Evolutionary conservation across 2,797 vertebrate species (phyloP).

Genomic region (Mus caroli): DNA sequence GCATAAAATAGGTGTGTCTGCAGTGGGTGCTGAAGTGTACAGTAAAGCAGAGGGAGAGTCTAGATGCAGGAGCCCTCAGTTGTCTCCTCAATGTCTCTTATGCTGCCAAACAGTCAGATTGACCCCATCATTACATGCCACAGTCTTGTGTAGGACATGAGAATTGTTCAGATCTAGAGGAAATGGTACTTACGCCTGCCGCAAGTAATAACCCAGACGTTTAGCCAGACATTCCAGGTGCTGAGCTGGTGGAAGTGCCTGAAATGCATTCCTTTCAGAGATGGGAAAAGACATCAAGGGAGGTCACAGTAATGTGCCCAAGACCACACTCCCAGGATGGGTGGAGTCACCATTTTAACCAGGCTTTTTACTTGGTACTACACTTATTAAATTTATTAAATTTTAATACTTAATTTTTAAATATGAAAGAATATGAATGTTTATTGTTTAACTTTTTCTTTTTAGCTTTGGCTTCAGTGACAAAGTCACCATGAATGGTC

Average conservation of each 20-base stretch:
- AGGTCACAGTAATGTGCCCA: background rate
- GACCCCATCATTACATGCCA: background rate
- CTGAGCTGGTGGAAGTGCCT: background rate
- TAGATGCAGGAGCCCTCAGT: background rate
- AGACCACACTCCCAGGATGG: background rate
- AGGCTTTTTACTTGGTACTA: background rate
- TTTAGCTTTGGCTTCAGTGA: slow-evolving; percentile 97
- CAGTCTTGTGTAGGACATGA: background rate
- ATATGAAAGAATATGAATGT: background rate
- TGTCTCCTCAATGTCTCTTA: background rate
- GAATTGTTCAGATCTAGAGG: background rate
- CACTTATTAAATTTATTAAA: background rate
- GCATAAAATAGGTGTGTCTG: background rate
- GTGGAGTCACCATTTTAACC: background rate
- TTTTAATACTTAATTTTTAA: background rate
- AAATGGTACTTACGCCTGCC: background rate
- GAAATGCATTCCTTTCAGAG: background rate
- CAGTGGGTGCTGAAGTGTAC: background rate
- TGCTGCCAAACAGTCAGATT: background rate
- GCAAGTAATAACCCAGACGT: background rate
- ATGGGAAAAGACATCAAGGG: background rate
- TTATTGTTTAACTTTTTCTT: slow-evolving; percentile 36
- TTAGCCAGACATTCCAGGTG: background rate
- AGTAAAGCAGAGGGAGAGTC: background rate
- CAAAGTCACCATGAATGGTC: slow-evolving; percentile 91